Conservation (phyloP, 2,113 vertebrate species). For the Austrofundulus limnaeus region DNA sequence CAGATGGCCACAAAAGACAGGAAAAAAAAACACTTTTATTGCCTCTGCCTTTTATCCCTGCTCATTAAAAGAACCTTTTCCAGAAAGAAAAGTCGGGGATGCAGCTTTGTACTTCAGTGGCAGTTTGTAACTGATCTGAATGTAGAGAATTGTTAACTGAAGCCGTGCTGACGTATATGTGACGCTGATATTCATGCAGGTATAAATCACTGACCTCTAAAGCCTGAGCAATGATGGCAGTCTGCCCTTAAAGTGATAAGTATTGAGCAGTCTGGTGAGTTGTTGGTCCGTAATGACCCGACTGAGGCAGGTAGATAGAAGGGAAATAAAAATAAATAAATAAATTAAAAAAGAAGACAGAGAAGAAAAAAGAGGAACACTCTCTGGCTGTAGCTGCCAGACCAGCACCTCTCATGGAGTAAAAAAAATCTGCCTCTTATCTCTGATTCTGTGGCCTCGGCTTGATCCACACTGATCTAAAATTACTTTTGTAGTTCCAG, state of each 20-base stretch:
- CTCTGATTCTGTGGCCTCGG: conserved; percentile 54
- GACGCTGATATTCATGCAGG: conserved; percentile 26
- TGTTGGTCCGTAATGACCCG: conserved; percentile 30
- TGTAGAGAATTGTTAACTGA: conserved; percentile 24
- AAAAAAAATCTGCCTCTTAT: conserved; percentile 69
- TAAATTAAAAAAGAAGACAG: conserved; percentile 25
- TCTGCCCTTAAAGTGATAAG: conserved; percentile 41
- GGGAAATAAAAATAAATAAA: conserved; percentile 14
- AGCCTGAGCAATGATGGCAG: conserved; percentile 39
- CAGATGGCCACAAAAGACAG: conserved; percentile 33
- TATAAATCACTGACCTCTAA: conserved; percentile 44
- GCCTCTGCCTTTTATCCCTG: conserved; percentile 54
- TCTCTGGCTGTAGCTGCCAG: conserved; percentile 39
- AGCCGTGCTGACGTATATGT: conserved; percentile 18
- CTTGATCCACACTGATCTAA: conserved; percentile 57
- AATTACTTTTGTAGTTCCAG: conserved; percentile 64
- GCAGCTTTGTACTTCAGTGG: conserved; percentile 39
- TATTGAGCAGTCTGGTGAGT: conserved; percentile 44
- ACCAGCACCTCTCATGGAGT: conserved; percentile 55
- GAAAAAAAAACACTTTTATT: conserved; percentile 28
- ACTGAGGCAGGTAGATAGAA: conserved; percentile 32
- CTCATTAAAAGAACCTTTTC: conserved; percentile 50
- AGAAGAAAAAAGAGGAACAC: conserved; percentile 28
- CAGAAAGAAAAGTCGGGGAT: conserved; percentile 21
- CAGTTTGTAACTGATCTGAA: conserved; percentile 32